Evolutionary conservation across 2,888 invertebrate genomes (phyloP), one percentile per base, ranked within the genome.

Genomic region (Parnassius mnemosyne): DNA sequence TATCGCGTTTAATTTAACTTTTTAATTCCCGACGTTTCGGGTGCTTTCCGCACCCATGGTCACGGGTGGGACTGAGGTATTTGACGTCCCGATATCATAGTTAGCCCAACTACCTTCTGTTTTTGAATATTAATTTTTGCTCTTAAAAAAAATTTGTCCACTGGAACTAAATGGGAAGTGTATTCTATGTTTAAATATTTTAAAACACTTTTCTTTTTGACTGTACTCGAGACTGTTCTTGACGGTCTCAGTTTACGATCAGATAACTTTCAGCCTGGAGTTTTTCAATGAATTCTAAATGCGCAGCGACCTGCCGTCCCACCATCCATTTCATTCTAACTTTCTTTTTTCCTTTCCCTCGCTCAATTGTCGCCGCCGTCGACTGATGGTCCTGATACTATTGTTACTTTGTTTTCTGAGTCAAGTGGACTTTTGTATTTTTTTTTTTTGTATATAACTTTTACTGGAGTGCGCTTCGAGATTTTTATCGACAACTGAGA

Each of bases 271-370:
- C 85, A 88, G 75, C 73, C 76, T 74, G 70, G 80, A 82, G 77
- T 86, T 90, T 90, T 91, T 87, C 91, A 92, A 92, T 92, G 92
- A 90, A 92, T 92, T 90, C 89, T 91, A 92, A 92, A 92, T 91
- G 88, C 72, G 74, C 68, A 73, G 68, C 71, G 70, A 69, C 68
- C 65, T 66, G 63, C 68, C 65, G 57, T 60, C 59, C 64, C 58
- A 61, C 71, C 62, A 58, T 64, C 68, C 66, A 66, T 65, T 65
- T 69, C 69, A 53, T 57, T 57, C 16, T 16, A 25, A 52, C 51
- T 57, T 46, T 58, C 55, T 50, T 52, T 66, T 72, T 68, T 69
- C 72, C 72, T 72, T 46, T 20, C 71, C 62, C 63, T 67, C 69
- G 60, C 65, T 66, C 71, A 60, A 69, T 66, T 66, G 67, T 61